Evolutionary conservation across 64 coral and sea anemone genomes (phyloP).

Genomic region (Montipora efflorescens): DNA sequence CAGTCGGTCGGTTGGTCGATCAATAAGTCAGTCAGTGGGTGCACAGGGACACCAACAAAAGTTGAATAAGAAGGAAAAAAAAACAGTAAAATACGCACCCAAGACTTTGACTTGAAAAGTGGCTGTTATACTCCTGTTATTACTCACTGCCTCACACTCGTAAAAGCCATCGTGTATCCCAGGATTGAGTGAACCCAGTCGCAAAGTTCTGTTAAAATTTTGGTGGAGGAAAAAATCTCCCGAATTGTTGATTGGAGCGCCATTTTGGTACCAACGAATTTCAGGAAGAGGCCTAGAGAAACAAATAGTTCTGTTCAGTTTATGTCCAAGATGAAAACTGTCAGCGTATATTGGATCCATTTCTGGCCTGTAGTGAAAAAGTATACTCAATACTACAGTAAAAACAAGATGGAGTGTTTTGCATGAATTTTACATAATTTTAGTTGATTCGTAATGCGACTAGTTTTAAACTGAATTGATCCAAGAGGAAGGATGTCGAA

Average conservation of each 20-base stretch:
- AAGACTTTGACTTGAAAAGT: conserved; percentile 14
- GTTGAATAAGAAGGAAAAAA: neutral
- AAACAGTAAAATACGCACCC: neutral
- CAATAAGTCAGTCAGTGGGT: too few relatives aligned
- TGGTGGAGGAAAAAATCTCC: conserved; percentile 5
- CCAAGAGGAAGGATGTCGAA: too few relatives aligned
- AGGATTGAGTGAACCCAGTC: neutral
- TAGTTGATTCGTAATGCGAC: too few relatives aligned
- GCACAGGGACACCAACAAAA: neutral
- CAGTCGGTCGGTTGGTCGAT: too few relatives aligned
- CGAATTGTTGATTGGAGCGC: neutral
- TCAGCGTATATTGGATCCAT: too few relatives aligned
- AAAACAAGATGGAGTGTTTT: too few relatives aligned
- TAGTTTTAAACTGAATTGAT: too few relatives aligned
- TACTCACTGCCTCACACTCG: neutral
- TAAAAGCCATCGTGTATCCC: conserved; percentile 5
- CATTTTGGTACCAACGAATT: conserved; percentile 29
- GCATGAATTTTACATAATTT: too few relatives aligned
- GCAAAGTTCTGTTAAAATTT: conserved; percentile 11
- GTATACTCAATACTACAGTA: too few relatives aligned
- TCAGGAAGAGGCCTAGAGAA: neutral
- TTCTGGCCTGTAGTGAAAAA: too few relatives aligned
- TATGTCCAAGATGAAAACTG: too few relatives aligned
- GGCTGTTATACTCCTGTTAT: neutral
- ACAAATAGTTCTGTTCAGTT: too few relatives aligned